phyloP scores from a whole-genome alignment of 2,113 vertebrate genomes.

The Myotis davidii region DNA sequence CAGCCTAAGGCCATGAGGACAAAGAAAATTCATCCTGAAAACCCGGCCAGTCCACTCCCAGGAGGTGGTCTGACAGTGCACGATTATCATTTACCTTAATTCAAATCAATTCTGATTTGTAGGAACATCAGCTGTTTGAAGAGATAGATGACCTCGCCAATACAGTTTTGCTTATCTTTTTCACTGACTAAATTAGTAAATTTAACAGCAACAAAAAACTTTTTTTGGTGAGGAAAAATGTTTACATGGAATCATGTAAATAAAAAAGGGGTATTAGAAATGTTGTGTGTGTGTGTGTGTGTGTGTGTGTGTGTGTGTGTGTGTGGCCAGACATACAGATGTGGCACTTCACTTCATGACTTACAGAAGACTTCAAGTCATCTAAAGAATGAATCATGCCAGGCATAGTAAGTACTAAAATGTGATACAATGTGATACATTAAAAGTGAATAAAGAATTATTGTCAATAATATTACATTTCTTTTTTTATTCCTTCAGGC shows the following conservation, averaged over 20 bases:
- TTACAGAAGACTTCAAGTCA: conserved; percentile 9
- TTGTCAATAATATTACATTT: neutral
- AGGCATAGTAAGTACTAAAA: neutral
- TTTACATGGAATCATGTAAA: neutral
- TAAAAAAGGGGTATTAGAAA: neutral
- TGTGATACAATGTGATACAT: neutral
- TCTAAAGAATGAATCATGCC: neutral
- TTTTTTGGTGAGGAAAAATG: conserved; percentile 33
- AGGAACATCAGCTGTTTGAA: conserved; percentile 73
- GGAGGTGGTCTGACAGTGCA: neutral
- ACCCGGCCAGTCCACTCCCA: neutral
- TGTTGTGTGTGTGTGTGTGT: neutral
- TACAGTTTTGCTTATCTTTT: conserved; percentile 69
- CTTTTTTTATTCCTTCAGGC: neutral
- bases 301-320: neutral
- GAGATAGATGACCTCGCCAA: conserved; percentile 72
- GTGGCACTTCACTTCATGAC: neutral
- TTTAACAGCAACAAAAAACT: conserved; percentile 53
- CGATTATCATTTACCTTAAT: conserved; percentile 68
- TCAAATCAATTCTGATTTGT: conserved; percentile 79
- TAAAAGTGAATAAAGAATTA: neutral
- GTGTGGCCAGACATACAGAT: neutral
- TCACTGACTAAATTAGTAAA: conserved; percentile 72
- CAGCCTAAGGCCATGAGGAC: conserved; percentile 19
- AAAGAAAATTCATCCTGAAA: conserved; percentile 61